phyloP scores from a whole-genome alignment of 1,140 invertebrate genomes.

The Drosophila mayri region DNA sequence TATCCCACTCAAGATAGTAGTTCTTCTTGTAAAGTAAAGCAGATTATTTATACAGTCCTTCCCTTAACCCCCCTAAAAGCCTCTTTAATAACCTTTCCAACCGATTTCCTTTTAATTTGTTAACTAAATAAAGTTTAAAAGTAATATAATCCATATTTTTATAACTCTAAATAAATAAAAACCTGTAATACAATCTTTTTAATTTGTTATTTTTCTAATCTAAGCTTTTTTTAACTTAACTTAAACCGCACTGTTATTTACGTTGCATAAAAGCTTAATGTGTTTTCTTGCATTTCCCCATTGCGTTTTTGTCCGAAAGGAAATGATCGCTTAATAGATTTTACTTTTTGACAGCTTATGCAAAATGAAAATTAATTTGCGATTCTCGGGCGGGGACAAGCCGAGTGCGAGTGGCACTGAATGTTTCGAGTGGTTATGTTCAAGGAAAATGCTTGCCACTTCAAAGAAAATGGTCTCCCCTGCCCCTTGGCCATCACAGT shows the following conservation, averaged over 20 bases:
- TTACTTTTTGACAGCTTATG: constrained; percentile 56
- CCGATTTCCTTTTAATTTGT: not conserved
- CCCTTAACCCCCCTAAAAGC: not conserved
- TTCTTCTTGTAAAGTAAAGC: not conserved
- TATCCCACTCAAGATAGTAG: no score
- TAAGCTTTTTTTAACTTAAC: no score
- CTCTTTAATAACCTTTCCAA: not conserved
- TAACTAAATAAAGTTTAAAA: not conserved
- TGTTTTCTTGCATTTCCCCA: constrained; percentile 22
- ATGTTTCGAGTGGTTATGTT: constrained; percentile 35
- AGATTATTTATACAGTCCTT: no score
- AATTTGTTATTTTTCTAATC: no score
- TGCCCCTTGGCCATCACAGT: constrained; percentile 29
- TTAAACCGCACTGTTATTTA: not conserved
- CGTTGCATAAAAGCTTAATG: constrained; percentile 37
- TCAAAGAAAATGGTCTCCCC: constrained; percentile 27
- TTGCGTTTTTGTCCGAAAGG: constrained; percentile 19
- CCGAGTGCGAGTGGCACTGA: constrained; percentile 23
- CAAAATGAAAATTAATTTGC: constrained; percentile 57
- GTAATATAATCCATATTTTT: not conserved
- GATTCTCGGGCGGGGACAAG: constrained; percentile 28
- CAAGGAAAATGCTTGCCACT: constrained; percentile 50
- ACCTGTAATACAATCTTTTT: no score
- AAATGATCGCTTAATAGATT: constrained; percentile 55
- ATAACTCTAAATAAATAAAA: not conserved